Conservation (phyloP, 1,140 invertebrate genomes). For the Scaptomyza montana region DNA sequence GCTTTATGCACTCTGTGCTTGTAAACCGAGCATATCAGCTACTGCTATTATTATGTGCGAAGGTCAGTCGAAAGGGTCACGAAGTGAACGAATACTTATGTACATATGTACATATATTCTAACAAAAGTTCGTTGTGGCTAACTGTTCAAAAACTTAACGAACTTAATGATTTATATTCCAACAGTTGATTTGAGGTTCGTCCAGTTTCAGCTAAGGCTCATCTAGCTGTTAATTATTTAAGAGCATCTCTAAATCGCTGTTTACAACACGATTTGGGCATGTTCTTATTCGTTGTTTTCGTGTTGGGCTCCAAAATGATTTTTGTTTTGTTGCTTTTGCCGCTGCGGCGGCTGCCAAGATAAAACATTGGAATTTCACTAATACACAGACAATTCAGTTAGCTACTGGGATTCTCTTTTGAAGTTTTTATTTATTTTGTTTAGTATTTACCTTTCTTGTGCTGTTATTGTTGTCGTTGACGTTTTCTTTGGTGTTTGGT, state of each 20-base stretch:
- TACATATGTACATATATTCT: neutral
- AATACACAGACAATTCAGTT: slow-evolving; percentile 64
- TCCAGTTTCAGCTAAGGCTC: neutral
- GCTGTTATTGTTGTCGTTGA: slow-evolving; percentile 45
- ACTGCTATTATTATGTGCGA: neutral
- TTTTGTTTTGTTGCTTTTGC: slow-evolving; percentile 23
- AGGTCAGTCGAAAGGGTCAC: slow-evolving; percentile 3
- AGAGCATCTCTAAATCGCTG: slow-evolving; percentile 23
- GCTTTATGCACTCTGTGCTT: slow-evolving; percentile 28
- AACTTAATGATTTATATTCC: neutral
- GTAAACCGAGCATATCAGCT: slow-evolving; percentile 35
- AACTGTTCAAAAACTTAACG: neutral
- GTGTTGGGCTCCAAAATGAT: slow-evolving; percentile 37
- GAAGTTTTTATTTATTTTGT: slow-evolving; percentile 75
- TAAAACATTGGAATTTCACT: slow-evolving; percentile 77
- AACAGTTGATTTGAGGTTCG: neutral
- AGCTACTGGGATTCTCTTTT: slow-evolving; percentile 78
- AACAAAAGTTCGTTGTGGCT: neutral
- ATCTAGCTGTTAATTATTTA: neutral
- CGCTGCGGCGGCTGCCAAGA: slow-evolving; percentile 47
- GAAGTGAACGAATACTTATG: neutral
- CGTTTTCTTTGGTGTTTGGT: slow-evolving; percentile 36
- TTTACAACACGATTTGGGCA: neutral
- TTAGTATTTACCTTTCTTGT: slow-evolving; percentile 66
- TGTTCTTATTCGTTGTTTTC: slow-evolving; percentile 42